phyloP scores from a whole-genome alignment of 1,140 invertebrate species.

The Lepidurus arcticus region DNA sequence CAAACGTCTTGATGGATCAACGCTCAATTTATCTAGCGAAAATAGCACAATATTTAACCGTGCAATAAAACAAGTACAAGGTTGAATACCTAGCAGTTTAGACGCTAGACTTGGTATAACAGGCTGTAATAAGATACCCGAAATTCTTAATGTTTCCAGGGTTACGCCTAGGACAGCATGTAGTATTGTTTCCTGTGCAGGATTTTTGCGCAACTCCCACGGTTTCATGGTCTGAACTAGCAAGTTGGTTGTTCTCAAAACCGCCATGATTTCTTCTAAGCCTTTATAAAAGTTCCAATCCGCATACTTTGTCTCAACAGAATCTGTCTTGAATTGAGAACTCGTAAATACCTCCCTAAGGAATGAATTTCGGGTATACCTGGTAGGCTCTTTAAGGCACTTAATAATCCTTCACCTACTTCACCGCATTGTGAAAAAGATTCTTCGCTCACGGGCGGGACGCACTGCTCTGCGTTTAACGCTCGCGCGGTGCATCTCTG shows the following conservation, averaged over 20 bases:
- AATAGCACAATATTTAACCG: neutral
- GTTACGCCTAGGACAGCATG: conserved; percentile 70
- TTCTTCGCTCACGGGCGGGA: conserved; percentile 55
- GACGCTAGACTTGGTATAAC: conserved; percentile 67
- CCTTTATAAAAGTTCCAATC: conserved; percentile 63
- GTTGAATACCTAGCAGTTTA: conserved; percentile 48
- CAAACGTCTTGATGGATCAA: neutral
- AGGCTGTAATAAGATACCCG: conserved; percentile 71
- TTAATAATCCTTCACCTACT: conserved; percentile 52
- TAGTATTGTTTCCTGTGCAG: conserved; percentile 50
- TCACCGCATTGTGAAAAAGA: conserved; percentile 48
- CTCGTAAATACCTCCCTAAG: neutral
- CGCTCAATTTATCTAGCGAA: neutral
- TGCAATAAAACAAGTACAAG: neutral
- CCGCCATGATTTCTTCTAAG: conserved; percentile 66
- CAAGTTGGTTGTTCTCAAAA: conserved; percentile 69
- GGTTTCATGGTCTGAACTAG: conserved; percentile 80
- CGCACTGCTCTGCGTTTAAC: conserved; percentile 70
- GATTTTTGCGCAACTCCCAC: conserved; percentile 69
- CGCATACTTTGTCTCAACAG: conserved; percentile 35
- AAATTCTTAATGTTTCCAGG: conserved; percentile 73
- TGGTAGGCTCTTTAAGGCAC: conserved; percentile 52
- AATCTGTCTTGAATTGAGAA: neutral
- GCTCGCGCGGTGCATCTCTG: conserved; percentile 66
- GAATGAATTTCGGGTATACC: conserved; percentile 45